Evolutionary conservation across 1,140 invertebrate genomes (phyloP).

Genomic region (Camponotus vicinus): DNA sequence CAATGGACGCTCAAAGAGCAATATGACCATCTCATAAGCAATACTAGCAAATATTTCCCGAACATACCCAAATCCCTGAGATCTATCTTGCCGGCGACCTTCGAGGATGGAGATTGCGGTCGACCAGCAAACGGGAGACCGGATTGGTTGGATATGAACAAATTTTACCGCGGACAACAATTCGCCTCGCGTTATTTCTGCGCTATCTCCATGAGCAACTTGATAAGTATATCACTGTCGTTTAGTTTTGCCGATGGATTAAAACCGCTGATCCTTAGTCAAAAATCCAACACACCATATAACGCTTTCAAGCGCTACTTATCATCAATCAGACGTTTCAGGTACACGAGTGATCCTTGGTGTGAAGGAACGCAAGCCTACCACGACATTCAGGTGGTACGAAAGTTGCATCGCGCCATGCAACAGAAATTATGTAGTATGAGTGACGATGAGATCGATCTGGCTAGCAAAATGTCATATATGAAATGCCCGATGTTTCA

Average conservation of each 20-base stretch:
- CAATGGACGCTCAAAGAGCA: background rate
- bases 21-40: background rate
- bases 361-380: slow-evolving; percentile 81
- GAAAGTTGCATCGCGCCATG: slow-evolving; percentile 83
- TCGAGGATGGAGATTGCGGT: slow-evolving; percentile 38
- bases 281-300: slow-evolving; percentile 88
- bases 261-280: slow-evolving; percentile 88
- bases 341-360: slow-evolving; percentile 86
- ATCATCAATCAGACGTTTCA: slow-evolving; percentile 83
- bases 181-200: slow-evolving; percentile 89
- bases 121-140: slow-evolving; percentile 64
- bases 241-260: slow-evolving; percentile 89
- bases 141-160: slow-evolving; percentile 80
- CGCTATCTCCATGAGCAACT: slow-evolving; percentile 87
- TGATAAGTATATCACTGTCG: slow-evolving; percentile 88
- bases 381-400: slow-evolving; percentile 84
- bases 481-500: no score
- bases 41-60: slow-evolving; percentile 6
- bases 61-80: slow-evolving; percentile 36
- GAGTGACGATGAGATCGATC: slow-evolving; percentile 68
- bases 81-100: background rate
- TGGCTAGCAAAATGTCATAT: slow-evolving; percentile 49
- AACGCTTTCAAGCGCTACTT: slow-evolving; percentile 91
- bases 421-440: slow-evolving; percentile 75
- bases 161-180: slow-evolving; percentile 88